phyloP scores from a whole-genome alignment of 2,888 invertebrate genomes.

The Baronia brevicornis region DNA sequence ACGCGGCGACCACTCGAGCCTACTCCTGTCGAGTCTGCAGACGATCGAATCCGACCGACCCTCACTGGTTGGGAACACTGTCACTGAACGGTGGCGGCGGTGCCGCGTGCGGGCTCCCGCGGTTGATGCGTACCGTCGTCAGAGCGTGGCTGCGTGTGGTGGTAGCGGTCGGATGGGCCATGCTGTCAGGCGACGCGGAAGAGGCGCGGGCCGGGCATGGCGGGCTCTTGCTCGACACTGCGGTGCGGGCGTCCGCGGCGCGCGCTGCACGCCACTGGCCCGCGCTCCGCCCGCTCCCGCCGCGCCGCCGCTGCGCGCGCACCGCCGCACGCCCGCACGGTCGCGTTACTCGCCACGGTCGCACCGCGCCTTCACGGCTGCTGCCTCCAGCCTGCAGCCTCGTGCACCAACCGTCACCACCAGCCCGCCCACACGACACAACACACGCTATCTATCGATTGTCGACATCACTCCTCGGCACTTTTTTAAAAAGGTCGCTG shows the following conservation, averaged over 20 bases:
- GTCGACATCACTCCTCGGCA: constrained; percentile 34
- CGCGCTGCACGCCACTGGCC: constrained; percentile 72
- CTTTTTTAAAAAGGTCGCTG: constrained; percentile 27
- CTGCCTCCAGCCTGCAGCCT: constrained; percentile 42
- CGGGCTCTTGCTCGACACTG: constrained; percentile 73
- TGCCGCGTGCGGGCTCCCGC: constrained; percentile 15
- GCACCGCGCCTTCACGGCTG: constrained; percentile 27
- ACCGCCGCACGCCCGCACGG: constrained; percentile 38
- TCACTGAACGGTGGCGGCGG: constrained; percentile 43
- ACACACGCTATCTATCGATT: constrained; percentile 42
- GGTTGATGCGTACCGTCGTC: constrained; percentile 63
- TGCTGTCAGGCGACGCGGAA: constrained; percentile 74
- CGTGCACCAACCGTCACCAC: constrained; percentile 42
- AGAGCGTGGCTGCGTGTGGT: constrained; percentile 75
- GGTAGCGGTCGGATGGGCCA: constrained; percentile 73
- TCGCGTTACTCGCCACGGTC: constrained; percentile 18
- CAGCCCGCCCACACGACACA: constrained; percentile 39
- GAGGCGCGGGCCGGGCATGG: constrained; percentile 75
- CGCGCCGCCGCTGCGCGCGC: constrained; percentile 42
- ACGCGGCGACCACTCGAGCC: constrained; percentile 66
- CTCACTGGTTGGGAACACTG: constrained; percentile 56
- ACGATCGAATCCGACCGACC: constrained; percentile 65
- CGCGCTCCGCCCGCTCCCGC: constrained; percentile 61
- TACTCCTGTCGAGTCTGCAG: constrained; percentile 65
- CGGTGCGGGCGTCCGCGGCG: constrained; percentile 74